Evolutionary conservation across 2,888 invertebrate genomes (phyloP), one percentile per base, ranked within the genome.

Genomic region (Malacosoma neustria): DNA sequence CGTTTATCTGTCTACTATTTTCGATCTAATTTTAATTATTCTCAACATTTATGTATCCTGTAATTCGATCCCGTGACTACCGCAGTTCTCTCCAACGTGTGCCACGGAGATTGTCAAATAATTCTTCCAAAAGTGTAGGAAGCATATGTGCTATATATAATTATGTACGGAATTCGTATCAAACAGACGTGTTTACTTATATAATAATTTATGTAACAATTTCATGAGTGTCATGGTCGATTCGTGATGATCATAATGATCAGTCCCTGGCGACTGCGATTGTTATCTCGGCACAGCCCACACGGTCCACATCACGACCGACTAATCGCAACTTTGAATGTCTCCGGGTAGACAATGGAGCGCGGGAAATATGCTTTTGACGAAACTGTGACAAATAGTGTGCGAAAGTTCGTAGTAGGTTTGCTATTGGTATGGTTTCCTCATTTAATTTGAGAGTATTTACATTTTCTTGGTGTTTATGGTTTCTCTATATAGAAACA

Each of bases 221-320:
- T 7, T 22, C 2, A 22, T 4, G 22, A 22, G 33, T 33, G 36
- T 43, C 22, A 33, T 37, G 37, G 37, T 47, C 39, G 46, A 42
- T 46, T 60, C 55, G 52, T 57, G 58, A 57, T 51, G 43, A 54
- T 55, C 51, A 45, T 30, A 46, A 51, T 48, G 53, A 44, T 49
- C 63, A 52, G 42, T 52, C 57, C 57, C 51, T 40, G 48, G 41
- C 47, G 54, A 57, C 72, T 76, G 75, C 77, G 75, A 67, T 69
- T 76, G 77, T 73, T 74, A 76, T 73, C 72, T 58, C 55, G 76
- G 72, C 76, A 72, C 54, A 61, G 51, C 41, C 57, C 57, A 22
- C 22, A 22, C 30, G 12, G 32, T 13, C 32, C 22, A 60, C 62
- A 61, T 71, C 71, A 72, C 72, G 72, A 72, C 49, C 43, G 48